Evolutionary conservation across 2,113 vertebrate species (phyloP), one percentile per base, ranked within the genome.

Genomic region (Callospermophilus lateralis): DNA sequence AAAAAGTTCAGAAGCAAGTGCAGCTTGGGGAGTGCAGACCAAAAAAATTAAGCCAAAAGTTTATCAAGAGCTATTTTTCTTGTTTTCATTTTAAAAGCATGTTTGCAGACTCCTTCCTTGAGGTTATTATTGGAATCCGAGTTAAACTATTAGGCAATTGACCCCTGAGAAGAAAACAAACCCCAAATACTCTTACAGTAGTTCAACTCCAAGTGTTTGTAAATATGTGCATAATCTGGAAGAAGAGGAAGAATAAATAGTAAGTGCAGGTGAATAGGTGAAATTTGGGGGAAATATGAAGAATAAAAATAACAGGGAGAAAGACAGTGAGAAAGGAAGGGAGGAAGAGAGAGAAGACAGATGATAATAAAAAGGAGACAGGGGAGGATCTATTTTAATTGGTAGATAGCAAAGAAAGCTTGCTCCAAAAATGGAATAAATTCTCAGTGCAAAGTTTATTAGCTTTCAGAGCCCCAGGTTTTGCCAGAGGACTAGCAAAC

Each of bases 101-200:
- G 87, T 96, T 96, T 92, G 86, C 70, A 84, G 92, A 87, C 80
- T 93, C 24, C 63, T 89, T 84, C 76, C 67, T 26, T 45, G 77
- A 78, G 72, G 53, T 78, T 93, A 94, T 94, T 90, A 90, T 77
- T 96, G 83, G 90, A 97, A 96, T 97, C 42, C 79, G 51, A 85
- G 53, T 39, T 96, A 67, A 94, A 37, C 87, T 89, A 76, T 97
- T 97, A 89, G 89, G 96, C 92, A 98, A 98, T 53, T 81, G 92
- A 95, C 92, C 97, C 93, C 95, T 89, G 96, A 97, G 95, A 96
- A 87, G 80, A 93, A 97, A 97, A 93, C 84, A 97, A 92, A 97
- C 61, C 76, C 67, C 67, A 58, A 84, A 84, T 3, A 79, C 58
- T 39, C 86, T 20, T 67, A 77, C 90, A 92, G 72, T 17, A 79